phyloP scores from a whole-genome alignment of 2,113 vertebrate species.

The Vanacampus margaritifer region DNA sequence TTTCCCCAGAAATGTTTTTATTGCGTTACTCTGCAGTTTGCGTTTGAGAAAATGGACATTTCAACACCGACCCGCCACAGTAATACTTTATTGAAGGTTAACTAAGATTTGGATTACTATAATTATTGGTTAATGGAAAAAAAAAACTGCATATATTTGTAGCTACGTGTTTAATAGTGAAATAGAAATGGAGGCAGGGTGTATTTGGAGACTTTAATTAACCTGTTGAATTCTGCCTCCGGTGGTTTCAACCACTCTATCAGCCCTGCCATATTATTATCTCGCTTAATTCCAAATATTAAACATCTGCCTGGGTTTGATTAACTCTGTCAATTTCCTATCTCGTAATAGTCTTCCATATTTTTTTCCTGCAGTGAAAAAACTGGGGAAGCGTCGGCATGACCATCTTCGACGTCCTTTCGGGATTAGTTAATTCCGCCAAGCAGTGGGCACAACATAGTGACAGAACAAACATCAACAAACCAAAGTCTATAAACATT shows the following conservation, averaged over 20 bases:
- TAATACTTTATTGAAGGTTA: constrained; percentile 2
- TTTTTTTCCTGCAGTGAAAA: not conserved
- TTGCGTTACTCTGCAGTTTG: not conserved
- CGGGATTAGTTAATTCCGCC: not conserved
- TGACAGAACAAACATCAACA: not conserved
- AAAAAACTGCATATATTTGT: constrained; percentile 3
- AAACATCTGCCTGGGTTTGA: constrained; percentile 60
- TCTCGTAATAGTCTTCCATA: constrained; percentile 53
- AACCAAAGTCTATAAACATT: too few relatives aligned
- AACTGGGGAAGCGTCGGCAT: not conserved
- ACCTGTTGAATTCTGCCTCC: constrained; percentile 65
- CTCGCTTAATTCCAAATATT: constrained; percentile 63
- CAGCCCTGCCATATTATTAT: constrained; percentile 53
- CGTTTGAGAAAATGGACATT: not conserved
- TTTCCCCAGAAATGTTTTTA: not conserved
- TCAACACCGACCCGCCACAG: not conserved
- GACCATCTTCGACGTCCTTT: not conserved
- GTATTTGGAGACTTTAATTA: constrained; percentile 69
- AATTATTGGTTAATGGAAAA: constrained; percentile 1
- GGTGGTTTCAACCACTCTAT: constrained; percentile 61
- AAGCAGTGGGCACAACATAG: not conserved
- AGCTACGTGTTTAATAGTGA: constrained; percentile 15
- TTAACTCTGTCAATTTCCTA: constrained; percentile 62
- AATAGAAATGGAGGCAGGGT: constrained; percentile 25
- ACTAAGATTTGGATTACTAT: constrained; percentile 21